Evolutionary conservation across 2,888 invertebrate species (phyloP), one percentile per base, ranked within the genome.

Genomic region (Lucinisca nassula): DNA sequence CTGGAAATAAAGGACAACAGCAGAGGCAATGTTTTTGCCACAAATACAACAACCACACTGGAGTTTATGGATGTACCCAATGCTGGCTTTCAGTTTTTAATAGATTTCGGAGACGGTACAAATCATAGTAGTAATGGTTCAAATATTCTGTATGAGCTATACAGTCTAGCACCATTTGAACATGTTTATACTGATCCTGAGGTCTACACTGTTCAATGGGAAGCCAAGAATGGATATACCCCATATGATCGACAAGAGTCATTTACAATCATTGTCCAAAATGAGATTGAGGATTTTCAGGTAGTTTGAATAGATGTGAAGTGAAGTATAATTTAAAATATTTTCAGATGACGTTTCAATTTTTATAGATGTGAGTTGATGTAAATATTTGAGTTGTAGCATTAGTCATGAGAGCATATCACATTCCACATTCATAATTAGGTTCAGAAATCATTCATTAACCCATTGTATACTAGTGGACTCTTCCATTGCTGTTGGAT

Each of bases 71-170:
- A 89, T 38, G 81, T 84, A 10, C 79, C 83, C 35, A 35, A 72
- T 21, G 76, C 89, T 32, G 91, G 89, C 14, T 91, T 91, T 74
- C 51, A 87, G 67, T 91, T 87, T 73, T 61, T 14, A 0, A 85
- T 90, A 14, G 84, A 87, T 24, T 90, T 79, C 58, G 83, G 79
- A 6, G 82, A 91, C 75, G 85, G 84, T 0, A 75, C 27, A n/a
- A 49, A 17, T 21, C 55, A 73, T 17, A n/a, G 32, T 17, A 84
- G 51, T 73, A 49, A 27, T 12, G 35, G 72, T 38, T 58, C 55
- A 17, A 73, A 49, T 17, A 80, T 87, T 10, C 58, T 87, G 27
- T 87, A 77, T 61, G 49, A 58, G 45, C 21, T 72, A 14, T 84
- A 87, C 38, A 72, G 37, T 35, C 51, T 84, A 24, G n/a, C 72